A percentile compares a stretch with the other conserved stretches of the same genome.
Evolutionary conservation across 2,113 vertebrate genomes (phyloP).

Genomic region (Oreochromis tanganicae): DNA sequence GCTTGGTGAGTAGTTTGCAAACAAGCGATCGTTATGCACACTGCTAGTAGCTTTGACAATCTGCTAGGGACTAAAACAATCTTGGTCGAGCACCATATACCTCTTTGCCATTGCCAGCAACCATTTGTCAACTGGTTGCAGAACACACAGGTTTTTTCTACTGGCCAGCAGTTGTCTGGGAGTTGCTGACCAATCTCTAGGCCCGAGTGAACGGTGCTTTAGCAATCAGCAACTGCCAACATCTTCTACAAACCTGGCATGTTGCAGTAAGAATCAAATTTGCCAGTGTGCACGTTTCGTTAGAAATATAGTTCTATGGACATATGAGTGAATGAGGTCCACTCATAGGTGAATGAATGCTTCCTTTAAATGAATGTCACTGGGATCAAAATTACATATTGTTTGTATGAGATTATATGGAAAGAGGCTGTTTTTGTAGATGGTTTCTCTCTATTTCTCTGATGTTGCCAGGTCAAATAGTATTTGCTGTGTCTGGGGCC

Average conservation of each 20-base stretch:
- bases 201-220: neutral
- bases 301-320: neutral
- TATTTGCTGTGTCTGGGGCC: neutral
- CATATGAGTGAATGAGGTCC: neutral
- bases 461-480: neutral
- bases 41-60: neutral
- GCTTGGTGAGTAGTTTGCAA: neutral
- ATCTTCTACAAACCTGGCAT: neutral
- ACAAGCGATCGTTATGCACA: neutral
- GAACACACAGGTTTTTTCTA: neutral
- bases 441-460: neutral
- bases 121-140: no score
- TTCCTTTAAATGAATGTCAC: neutral
- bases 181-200: neutral
- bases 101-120: neutral
- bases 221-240: neutral
- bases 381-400: neutral
- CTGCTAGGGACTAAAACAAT: neutral
- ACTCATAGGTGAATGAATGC: neutral
- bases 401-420: neutral
- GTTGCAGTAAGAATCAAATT: neutral
- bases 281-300: rapidly evolving
- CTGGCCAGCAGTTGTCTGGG: rapidly evolving
- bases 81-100: neutral
- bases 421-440: neutral